Evolutionary conservation across 2,797 vertebrate genomes (phyloP).

Genomic region (Phataginus tricuspis): DNA sequence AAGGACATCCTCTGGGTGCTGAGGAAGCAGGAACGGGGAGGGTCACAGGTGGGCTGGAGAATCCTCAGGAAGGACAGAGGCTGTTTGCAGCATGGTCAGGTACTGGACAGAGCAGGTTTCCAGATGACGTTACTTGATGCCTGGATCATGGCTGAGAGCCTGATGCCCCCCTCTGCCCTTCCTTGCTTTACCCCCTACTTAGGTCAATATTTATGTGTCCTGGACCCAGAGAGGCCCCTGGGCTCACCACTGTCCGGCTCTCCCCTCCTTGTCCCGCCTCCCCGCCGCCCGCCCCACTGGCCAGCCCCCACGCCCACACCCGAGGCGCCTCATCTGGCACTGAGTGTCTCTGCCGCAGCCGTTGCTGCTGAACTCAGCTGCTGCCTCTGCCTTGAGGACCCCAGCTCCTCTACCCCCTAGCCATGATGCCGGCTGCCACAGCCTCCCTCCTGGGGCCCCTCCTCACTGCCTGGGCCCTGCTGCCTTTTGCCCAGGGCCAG

Average conservation of each 20-base stretch:
- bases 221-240: slow-evolving; percentile 65
- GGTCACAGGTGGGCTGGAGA: not conserved
- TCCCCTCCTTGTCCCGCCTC: slow-evolving; percentile 73
- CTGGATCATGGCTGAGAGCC: not conserved
- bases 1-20: not conserved
- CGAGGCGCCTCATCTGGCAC: slow-evolving; percentile 70
- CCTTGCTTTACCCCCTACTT: not conserved
- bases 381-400: slow-evolving; percentile 64
- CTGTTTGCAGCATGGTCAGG: not conserved
- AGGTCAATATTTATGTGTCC: slow-evolving; percentile 59
- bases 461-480: slow-evolving; percentile 70
- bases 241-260: slow-evolving; percentile 60
- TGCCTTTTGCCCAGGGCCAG: slow-evolving; percentile 71
- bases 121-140: not conserved
- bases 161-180: not conserved
- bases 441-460: slow-evolving; percentile 70
- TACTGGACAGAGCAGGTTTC: not conserved
- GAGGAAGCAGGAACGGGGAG: not conserved
- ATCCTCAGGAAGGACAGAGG: not conserved
- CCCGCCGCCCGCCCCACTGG: slow-evolving; percentile 66
- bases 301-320: slow-evolving; percentile 78
- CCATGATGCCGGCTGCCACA: slow-evolving; percentile 70
- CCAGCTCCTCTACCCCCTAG: slow-evolving; percentile 31
- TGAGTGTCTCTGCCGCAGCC: slow-evolving; percentile 60
- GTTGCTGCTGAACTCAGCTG: slow-evolving; percentile 36